Conservation (phyloP, 2,113 vertebrate genomes). For the Dasyornis broadbenti region DNA sequence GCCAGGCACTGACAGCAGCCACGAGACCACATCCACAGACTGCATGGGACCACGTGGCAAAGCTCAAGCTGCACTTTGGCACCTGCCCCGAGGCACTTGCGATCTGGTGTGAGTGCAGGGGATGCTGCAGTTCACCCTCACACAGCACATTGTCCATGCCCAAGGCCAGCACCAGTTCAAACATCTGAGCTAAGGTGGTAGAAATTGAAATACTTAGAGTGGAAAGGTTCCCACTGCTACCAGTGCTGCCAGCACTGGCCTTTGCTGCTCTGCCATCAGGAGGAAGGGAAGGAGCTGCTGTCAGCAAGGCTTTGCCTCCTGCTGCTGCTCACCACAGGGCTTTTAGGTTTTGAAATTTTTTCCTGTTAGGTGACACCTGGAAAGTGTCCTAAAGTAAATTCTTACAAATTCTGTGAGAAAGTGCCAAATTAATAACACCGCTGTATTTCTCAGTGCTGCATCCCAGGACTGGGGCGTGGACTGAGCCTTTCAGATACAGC, state of each 20-base stretch:
- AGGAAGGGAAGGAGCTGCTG: not conserved
- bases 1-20: no score
- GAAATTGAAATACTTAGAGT: not conserved
- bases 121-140: no score
- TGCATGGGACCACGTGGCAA: no score
- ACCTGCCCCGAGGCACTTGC: no score
- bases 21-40: no score
- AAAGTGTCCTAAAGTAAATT: not conserved
- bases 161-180: not conserved
- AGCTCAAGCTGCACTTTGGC: no score
- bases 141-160: not conserved
- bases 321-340: not conserved
- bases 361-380: not conserved
- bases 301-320: not conserved
- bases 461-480: not conserved
- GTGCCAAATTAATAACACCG: fast-evolving
- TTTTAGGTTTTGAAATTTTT: not conserved
- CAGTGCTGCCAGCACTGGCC: not conserved
- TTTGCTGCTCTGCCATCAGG: not conserved
- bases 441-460: not conserved
- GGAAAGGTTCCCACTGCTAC: not conserved
- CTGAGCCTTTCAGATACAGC: not conserved
- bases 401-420: not conserved
- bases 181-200: not conserved
- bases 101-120: no score